Evolutionary conservation across 2,888 invertebrate genomes (phyloP), one percentile per base, ranked within the genome.

Genomic region (Chesias legatella): DNA sequence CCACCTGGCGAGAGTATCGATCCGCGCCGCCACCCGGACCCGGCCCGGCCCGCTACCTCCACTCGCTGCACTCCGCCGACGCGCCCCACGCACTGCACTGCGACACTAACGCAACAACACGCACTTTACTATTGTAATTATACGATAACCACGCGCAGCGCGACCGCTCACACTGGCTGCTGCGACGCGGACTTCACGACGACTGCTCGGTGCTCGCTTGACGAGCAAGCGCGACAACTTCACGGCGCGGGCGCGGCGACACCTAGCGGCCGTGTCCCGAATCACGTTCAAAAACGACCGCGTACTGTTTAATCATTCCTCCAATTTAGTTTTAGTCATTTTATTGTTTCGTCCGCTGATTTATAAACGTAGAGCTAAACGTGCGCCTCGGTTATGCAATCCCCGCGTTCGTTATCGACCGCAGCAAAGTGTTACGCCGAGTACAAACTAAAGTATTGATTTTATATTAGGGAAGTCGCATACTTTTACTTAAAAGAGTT

Each of bases 111-210:
- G 30, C 53, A 44, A 43, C 43, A 21, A 47, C 33, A 42, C 17
- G 46, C 33, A 52, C 38, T 29, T 33, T 25, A 36, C 25, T 17
- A 34, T 42, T 23, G 56, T 53, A 52, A 67, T 61, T 53, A 59
- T 47, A 46, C 53, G 49, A 57, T 64, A 64, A 69, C 62, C 49
- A 54, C 51, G 37, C 45, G 63, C 65, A 76, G 65, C 62, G 66
- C 75, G 67, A 64, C 59, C 73, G 80, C 74, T 73, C 71, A 51
- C 70, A 63, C 60, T 54, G 63, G 68, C 71, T 73, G 65, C 73
- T 71, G 67, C 55, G 52, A 55, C 53, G 72, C 72, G 85, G 85
- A 84, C 73, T 65, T 80, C 69, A 79, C 71, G 68, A 76, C 60
- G 43, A 73, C 70, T 69, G 67, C 62, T 20, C 17, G n/a, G 21